phyloP scores from a whole-genome alignment of 2,797 vertebrate genomes.

The Pantherophis vulpinus region DNA sequence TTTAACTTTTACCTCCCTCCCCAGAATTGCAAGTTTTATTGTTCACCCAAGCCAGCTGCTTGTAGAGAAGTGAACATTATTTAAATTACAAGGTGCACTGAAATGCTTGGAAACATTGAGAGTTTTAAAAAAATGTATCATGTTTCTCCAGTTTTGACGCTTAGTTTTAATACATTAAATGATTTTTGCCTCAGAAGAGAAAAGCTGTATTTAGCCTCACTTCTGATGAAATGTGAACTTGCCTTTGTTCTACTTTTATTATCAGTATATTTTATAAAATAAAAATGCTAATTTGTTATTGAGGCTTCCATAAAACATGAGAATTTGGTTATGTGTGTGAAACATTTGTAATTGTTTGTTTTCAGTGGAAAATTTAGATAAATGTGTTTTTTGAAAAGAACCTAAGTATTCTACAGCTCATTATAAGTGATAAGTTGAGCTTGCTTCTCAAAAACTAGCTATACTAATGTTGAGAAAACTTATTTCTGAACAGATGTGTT shows the following conservation, averaged over 20 bases:
- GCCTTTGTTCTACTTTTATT: conserved; percentile 8
- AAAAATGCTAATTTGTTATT: background rate
- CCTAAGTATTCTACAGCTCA: background rate
- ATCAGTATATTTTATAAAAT: background rate
- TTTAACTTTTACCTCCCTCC: background rate
- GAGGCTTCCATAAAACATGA: background rate
- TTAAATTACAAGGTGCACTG: conserved; percentile 47
- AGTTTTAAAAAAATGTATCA: conserved; percentile 19
- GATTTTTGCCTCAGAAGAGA: background rate
- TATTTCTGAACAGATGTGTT: background rate
- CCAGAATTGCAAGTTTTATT: conserved; percentile 41
- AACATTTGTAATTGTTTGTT: background rate
- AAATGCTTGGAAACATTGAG: conserved; percentile 27
- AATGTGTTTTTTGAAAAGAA: background rate
- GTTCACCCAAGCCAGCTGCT: conserved; percentile 42
- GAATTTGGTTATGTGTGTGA: background rate
- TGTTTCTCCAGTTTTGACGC: conserved; percentile 43
- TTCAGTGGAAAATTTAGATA: background rate
- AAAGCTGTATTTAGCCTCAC: background rate
- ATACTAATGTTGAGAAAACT: background rate
- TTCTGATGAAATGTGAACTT: conserved; percentile 28
- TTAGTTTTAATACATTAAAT: conserved; percentile 37
- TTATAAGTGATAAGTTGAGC: background rate
- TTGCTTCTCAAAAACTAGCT: background rate
- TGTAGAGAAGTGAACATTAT: conserved; percentile 50